Base-by-base conservation (phyloP, 1,140 invertebrate species). In the Drosophila sp. region DNA sequence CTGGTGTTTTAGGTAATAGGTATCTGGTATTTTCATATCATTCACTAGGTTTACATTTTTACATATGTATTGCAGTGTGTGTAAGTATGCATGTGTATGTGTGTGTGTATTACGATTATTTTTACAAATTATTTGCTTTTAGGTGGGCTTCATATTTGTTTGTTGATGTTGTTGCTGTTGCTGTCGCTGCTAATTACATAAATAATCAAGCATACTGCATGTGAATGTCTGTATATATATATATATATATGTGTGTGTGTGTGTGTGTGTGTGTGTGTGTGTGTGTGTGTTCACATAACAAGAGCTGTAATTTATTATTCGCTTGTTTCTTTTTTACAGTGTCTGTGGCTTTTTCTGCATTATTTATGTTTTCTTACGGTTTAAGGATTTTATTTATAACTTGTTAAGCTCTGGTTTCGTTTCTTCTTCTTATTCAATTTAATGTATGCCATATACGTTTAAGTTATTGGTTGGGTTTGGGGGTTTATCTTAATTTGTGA, bases 141-240 rank as follows among this genome's bases (percentile, higher is more conserved):
- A 84, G 84, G 84, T 89, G 84, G 84, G 84, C 86, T 89, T 89
- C 58, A 81, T 84, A 80, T 89, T 87, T 89, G 78, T 87, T 87
- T 83, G 80, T 83, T 83, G 51, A 73, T 78, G 64, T 64, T 80
- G 45, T 41, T 67, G 36, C 48, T 64, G 32, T 75, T 78, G 51
- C 63, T 76, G 66, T 78, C 53, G 77, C 74, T 82, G 78, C 64
- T 87, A 69, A 69, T 61, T 69, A 61, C 64, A 65, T 70, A 86
- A 78, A 82, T 78, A 78, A 77, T 66, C 65, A 82, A 80, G 83
- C 82, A 70, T 63, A 76, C 61, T 86, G 77, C 78, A 48, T 65
- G 69, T 46, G 41, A 50, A 29, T 76, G 64, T 73, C 32, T 71
- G 63, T 53, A 57, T 56, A 3, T 38, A 59, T 63, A 43, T 57